Percentiles rank a stretch among this genome's conserved stretches.
phyloP scores from a whole-genome alignment of 2,113 vertebrate genomes.

The Tragelaphus buxtoni region DNA sequence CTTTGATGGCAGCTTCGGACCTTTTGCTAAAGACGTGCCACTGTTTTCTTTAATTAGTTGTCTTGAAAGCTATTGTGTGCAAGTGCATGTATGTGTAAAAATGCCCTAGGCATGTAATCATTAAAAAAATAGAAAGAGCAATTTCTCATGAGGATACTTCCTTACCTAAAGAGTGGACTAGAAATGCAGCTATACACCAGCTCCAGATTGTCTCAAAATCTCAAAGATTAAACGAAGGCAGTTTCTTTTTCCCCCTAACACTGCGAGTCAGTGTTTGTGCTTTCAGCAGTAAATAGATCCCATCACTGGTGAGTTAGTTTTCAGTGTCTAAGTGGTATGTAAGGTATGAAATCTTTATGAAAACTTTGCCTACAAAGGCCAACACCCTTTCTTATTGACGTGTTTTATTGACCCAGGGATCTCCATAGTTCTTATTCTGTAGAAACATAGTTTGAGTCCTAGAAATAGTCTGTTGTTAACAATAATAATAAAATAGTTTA shows the following conservation, averaged over 20 bases:
- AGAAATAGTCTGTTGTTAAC: not conserved
- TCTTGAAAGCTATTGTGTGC: not conserved
- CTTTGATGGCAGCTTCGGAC: not conserved
- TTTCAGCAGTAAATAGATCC: constrained; percentile 1
- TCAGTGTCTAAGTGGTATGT: not conserved
- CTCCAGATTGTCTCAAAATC: not conserved
- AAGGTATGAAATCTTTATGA: not conserved
- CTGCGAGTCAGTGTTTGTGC: not conserved
- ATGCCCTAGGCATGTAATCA: not conserved
- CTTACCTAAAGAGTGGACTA: not conserved
- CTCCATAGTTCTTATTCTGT: not conserved
- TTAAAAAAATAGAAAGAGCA: constrained; percentile 19
- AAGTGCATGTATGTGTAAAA: not conserved
- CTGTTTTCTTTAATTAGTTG: not conserved
- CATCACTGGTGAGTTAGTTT: not conserved
- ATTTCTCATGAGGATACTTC: not conserved
- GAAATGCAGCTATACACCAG: not conserved
- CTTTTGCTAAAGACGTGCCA: not conserved
- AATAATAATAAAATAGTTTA: not conserved
- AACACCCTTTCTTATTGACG: not conserved
- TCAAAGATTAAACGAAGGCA: not conserved
- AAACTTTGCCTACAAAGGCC: not conserved
- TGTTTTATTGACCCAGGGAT: not conserved
- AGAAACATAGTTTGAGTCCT: not conserved
- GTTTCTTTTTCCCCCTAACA: not conserved